Conservation (phyloP, 2,797 vertebrate genomes). For the Tarsius wallacei region DNA sequence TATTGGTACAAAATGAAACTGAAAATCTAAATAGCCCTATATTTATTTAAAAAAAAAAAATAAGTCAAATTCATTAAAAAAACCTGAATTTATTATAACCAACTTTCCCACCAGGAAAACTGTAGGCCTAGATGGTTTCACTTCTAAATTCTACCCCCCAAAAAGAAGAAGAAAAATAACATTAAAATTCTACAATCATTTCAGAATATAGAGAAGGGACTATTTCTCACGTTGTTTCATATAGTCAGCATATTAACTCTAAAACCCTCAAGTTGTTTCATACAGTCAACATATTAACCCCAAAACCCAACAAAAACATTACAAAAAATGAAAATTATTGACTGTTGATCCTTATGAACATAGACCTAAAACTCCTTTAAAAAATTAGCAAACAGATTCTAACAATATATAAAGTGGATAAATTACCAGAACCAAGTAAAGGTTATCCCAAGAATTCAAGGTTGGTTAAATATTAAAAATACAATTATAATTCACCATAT, state of each 20-base stretch:
- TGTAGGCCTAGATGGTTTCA: not conserved
- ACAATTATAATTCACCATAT: too few species aligned
- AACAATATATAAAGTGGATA: conserved; percentile 5
- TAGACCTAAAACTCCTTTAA: not conserved
- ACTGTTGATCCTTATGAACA: not conserved
- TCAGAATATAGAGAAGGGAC: not conserved
- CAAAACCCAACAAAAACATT: not conserved
- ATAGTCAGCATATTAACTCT: not conserved
- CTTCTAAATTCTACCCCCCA: not conserved
- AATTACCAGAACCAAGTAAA: not conserved
- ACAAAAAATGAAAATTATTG: conserved; percentile 25
- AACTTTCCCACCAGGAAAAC: not conserved
- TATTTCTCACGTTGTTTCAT: conserved; percentile 28
- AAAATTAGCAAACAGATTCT: conserved; percentile 22
- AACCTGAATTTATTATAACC: not conserved
- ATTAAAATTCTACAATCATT: conserved; percentile 26
- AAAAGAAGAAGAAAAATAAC: not conserved
- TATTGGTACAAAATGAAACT: not conserved
- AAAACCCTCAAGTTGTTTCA: too few species aligned
- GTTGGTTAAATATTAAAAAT: too few species aligned
- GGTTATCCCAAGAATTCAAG: not conserved
- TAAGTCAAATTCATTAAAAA: not conserved
- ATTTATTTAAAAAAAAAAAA: not conserved
- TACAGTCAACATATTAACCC: not conserved
- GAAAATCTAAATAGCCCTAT: not conserved